Evolutionary conservation across 2,113 vertebrate genomes (phyloP).

Genomic region (Myiopsitta monachus): DNA sequence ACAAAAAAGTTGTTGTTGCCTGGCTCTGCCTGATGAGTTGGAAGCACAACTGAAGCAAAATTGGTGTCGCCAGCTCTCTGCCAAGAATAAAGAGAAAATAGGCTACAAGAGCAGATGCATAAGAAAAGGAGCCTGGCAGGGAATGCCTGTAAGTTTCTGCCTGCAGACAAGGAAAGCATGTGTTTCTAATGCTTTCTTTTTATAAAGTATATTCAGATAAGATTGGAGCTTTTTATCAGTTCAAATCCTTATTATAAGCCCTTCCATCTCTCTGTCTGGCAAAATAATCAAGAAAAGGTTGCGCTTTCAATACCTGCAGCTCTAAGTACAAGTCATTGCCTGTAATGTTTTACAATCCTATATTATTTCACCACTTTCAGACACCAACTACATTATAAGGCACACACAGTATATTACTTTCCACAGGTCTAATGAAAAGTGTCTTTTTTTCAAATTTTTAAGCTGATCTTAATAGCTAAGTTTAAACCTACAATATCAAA

Average conservation of each 20-base stretch:
- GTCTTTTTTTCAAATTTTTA: neutral
- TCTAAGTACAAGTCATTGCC: neutral
- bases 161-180: neutral
- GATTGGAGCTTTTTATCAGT: neutral
- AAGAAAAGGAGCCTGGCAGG: neutral
- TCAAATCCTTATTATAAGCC: neutral
- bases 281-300: neutral
- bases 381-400: neutral
- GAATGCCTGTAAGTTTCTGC: neutral
- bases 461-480: neutral
- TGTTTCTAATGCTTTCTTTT: neutral
- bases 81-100: neutral
- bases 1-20: neutral
- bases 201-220: neutral
- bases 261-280: neutral
- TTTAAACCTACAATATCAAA: neutral
- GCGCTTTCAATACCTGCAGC: neutral
- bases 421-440: neutral
- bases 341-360: conserved; percentile 3
- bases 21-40: neutral
- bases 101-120: neutral
- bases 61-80: neutral
- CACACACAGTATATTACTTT: neutral
- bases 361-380: conserved; percentile 21
- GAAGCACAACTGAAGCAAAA: neutral